A percentile compares a stretch with the other conserved stretches of the same genome.
These are phyloP conservation scores for Oscheius sp. DNA, from an alignment of 2,888 invertebrate species.

Conservation along the genomic window DNA sequence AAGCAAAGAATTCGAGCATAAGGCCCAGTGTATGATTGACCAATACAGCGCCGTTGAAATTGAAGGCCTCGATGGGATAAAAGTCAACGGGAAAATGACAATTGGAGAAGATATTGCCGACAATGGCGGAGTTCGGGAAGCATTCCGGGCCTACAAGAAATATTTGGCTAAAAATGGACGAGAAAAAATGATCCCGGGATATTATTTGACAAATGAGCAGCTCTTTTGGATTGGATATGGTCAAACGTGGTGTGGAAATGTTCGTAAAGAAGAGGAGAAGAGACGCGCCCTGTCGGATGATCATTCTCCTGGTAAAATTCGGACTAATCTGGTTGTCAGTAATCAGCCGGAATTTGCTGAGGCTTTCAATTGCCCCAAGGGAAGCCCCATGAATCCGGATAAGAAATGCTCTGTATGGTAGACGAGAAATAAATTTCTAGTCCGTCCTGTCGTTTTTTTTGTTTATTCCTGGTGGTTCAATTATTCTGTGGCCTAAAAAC, in stretches of 20 bases:
- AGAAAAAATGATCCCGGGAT: background rate
- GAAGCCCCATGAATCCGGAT: background rate
- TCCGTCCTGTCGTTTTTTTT: too few relatives aligned
- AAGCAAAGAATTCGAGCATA: too few relatives aligned
- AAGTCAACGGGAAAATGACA: background rate
- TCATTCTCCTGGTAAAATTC: background rate
- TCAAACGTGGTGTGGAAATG: background rate
- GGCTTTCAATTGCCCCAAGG: background rate
- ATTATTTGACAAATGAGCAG: background rate
- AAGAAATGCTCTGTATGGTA: background rate
- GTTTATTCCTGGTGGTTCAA: too few relatives aligned
- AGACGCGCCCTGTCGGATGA: background rate
- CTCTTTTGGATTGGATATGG: background rate
- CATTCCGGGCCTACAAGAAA: background rate
- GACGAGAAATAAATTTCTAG: too few relatives aligned
- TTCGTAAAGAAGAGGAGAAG: background rate
- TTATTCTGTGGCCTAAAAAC: too few relatives aligned
- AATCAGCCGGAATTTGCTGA: background rate
- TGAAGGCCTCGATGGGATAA: background rate
- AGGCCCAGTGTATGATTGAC: background rate
- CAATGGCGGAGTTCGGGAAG: background rate
- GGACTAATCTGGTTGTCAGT: background rate
- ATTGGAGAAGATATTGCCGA: background rate
- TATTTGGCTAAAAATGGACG: background rate
- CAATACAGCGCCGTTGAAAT: background rate